phyloP scores from a whole-genome alignment of 2,888 invertebrate genomes.

The Apamea sordens region DNA sequence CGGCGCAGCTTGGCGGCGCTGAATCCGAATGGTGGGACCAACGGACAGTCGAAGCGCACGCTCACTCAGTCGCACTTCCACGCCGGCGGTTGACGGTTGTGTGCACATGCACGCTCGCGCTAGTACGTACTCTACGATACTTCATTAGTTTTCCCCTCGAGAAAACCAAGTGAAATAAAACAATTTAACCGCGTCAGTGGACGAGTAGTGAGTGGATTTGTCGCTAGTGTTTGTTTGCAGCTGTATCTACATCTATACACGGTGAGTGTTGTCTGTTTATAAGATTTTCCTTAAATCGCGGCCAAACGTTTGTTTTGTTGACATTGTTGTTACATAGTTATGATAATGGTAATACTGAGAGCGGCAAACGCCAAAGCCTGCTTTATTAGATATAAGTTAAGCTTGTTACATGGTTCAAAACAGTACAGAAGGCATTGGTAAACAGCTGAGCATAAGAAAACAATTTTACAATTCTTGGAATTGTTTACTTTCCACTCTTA shows the following conservation, averaged over 20 bases:
- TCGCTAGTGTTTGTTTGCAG: slow-evolving; percentile 66
- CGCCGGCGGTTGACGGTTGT: slow-evolving; percentile 52
- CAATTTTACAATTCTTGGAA: neutral
- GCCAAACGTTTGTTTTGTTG: slow-evolving; percentile 78
- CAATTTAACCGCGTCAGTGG: slow-evolving; percentile 68
- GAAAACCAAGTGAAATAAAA: slow-evolving; percentile 87
- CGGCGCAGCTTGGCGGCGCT: slow-evolving; percentile 66
- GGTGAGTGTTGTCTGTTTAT: slow-evolving; percentile 74
- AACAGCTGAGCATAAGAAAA: neutral
- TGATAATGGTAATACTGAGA: slow-evolving; percentile 70
- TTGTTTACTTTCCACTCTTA: neutral
- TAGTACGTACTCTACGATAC: slow-evolving; percentile 71
- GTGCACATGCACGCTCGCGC: slow-evolving; percentile 23
- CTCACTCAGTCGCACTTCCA: slow-evolving; percentile 74
- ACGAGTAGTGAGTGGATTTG: slow-evolving; percentile 79
- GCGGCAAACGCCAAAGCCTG: slow-evolving; percentile 42
- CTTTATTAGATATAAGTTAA: slow-evolving; percentile 23
- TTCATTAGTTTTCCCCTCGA: slow-evolving; percentile 85
- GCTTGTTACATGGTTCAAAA: neutral
- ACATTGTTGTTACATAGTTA: slow-evolving; percentile 76
- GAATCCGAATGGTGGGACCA: slow-evolving; percentile 73
- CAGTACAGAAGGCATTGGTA: neutral
- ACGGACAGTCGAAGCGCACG: slow-evolving; percentile 62
- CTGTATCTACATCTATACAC: slow-evolving; percentile 64
- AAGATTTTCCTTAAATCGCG: slow-evolving; percentile 70